Conservation (phyloP, 2,888 invertebrate genomes). For the Xestobium rufovillosum region DNA sequence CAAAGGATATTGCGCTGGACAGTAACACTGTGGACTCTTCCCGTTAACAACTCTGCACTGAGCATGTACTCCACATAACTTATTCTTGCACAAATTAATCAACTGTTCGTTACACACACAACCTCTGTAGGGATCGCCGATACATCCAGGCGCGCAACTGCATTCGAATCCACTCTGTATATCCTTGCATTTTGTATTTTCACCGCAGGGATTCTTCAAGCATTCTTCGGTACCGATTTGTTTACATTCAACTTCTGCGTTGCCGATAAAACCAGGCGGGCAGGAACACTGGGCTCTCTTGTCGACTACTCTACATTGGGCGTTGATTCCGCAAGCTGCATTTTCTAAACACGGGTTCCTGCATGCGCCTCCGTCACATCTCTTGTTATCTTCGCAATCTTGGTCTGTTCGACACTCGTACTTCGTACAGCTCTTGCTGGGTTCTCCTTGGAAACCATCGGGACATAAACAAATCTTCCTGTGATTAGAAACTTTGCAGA, state of each 20-base stretch:
- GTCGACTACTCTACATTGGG: conserved; percentile 73
- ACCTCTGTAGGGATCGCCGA: conserved; percentile 72
- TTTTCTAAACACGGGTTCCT: conserved; percentile 73
- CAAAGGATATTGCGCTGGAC: conserved; percentile 71
- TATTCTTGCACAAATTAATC: conserved; percentile 69
- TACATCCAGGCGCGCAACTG: conserved; percentile 69
- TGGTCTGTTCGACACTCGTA: conserved; percentile 69
- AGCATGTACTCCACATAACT: conserved; percentile 76
- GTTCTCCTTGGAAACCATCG: conserved; percentile 77
- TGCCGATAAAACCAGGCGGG: conserved; percentile 65
- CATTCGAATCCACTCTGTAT: conserved; percentile 69
- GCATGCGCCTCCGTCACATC: conserved; percentile 67
- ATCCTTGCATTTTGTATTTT: conserved; percentile 75
- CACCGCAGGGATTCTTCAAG: conserved; percentile 74
- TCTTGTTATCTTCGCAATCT: conserved; percentile 72
- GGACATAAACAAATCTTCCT: conserved; percentile 81
- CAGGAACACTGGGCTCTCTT: conserved; percentile 71
- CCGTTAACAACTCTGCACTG: conserved; percentile 64
- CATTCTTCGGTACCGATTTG: conserved; percentile 66
- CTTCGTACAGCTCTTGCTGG: conserved; percentile 63
- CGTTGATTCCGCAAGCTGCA: conserved; percentile 74
- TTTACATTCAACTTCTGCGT: conserved; percentile 61
- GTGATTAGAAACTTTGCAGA: conserved; percentile 73
- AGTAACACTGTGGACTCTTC: conserved; percentile 70
- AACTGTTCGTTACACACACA: conserved; percentile 65